Evolutionary conservation across 2,888 invertebrate genomes (phyloP).

Genomic region (Trichopria drosophilae): DNA sequence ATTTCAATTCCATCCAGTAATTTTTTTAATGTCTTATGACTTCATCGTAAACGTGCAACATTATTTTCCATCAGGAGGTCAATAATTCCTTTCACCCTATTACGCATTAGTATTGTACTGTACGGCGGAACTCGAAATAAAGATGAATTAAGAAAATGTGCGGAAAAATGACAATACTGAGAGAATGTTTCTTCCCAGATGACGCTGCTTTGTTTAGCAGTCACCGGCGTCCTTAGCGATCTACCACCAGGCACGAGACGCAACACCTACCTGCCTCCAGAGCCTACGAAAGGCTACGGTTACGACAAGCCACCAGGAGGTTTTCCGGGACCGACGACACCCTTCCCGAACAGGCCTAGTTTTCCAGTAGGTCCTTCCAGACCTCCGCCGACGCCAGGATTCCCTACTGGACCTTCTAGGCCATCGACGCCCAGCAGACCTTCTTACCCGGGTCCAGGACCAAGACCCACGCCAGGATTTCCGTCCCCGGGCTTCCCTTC

Average conservation of each 20-base stretch:
- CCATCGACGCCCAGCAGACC: slow-evolving; percentile 29
- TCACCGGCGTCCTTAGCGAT: slow-evolving; percentile 55
- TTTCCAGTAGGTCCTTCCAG: slow-evolving; percentile 30
- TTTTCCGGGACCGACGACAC: slow-evolving; percentile 67
- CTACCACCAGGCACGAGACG: slow-evolving; percentile 65
- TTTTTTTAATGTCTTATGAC: too few relatives aligned
- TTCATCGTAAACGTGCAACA: too few relatives aligned
- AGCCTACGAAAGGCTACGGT: slow-evolving; percentile 67
- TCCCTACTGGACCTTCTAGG: slow-evolving; percentile 18
- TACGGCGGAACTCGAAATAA: too few relatives aligned
- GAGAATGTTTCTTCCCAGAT: too few relatives aligned
- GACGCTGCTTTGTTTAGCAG: slow-evolving; percentile 37
- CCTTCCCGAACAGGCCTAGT: slow-evolving; percentile 53
- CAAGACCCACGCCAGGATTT: slow-evolving; percentile 39
- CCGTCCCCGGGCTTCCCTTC: slow-evolving; percentile 31
- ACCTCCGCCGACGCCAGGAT: slow-evolving; percentile 28
- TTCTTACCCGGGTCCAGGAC: slow-evolving; percentile 36
- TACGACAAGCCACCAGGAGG: slow-evolving; percentile 71
- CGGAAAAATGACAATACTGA: too few relatives aligned
- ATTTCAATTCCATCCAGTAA: too few relatives aligned
- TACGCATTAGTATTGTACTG: too few relatives aligned
- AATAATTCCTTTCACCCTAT: too few relatives aligned
- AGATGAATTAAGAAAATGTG: too few relatives aligned
- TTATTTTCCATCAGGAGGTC: too few relatives aligned
- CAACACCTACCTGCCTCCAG: slow-evolving; percentile 76